Percentiles rank a stretch among this genome's conserved stretches.
phyloP scores from a whole-genome alignment of 2,888 invertebrate species.

The Norana najaformis region DNA sequence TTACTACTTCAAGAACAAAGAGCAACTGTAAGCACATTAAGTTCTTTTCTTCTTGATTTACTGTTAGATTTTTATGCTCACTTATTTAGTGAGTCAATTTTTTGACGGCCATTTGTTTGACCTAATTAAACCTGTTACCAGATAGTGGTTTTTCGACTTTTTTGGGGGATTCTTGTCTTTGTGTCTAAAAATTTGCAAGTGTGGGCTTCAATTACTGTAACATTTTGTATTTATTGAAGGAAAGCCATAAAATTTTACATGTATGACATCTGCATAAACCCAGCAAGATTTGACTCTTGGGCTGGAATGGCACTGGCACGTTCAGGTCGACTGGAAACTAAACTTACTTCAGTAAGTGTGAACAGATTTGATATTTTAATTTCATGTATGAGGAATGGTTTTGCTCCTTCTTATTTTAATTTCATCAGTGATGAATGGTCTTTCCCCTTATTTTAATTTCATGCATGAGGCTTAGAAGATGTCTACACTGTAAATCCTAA shows the following conservation, averaged over 20 bases:
- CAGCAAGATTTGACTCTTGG: conserved; percentile 84
- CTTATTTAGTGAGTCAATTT: not conserved
- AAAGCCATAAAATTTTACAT: conserved; percentile 81
- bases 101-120: not conserved
- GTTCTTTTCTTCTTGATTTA: not conserved
- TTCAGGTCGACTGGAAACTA: conserved; percentile 74
- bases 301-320: conserved; percentile 78
- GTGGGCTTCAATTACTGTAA: not conserved
- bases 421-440: too few species aligned
- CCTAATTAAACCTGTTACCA: not conserved
- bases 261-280: conserved; percentile 80
- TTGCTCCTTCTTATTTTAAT: conserved; percentile 13
- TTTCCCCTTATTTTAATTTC: not conserved
- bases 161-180: not conserved
- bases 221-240: conserved; percentile 46
- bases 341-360: conserved; percentile 73
- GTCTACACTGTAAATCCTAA: not conserved
- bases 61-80: not conserved
- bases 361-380: not conserved
- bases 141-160: not conserved
- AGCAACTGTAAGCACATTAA: conserved; percentile 64
- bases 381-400: not conserved
- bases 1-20: conserved; percentile 86
- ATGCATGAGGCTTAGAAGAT: not conserved
- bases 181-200: not conserved